Evolutionary conservation across 1,140 invertebrate species (phyloP).

Genomic region (Galendromus occidentalis): DNA sequence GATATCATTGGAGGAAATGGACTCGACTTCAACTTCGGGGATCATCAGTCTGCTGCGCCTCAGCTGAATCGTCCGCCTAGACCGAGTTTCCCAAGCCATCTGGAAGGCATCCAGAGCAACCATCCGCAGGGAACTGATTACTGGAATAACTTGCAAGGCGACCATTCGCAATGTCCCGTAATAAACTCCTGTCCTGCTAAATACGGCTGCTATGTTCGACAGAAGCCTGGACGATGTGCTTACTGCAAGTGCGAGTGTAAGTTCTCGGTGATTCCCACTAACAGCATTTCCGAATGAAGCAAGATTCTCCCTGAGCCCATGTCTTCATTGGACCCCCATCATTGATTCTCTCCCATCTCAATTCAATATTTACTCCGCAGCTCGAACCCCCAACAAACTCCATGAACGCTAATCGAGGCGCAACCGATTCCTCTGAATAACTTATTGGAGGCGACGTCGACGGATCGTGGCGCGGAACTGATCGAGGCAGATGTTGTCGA

Average conservation of each 20-base stretch:
- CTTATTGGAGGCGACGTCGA: no score
- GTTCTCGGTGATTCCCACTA: background rate
- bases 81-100: background rate
- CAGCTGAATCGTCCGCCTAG: background rate
- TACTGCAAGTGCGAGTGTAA: slow-evolving; percentile 8
- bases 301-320: background rate
- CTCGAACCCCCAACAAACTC: background rate
- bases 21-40: background rate
- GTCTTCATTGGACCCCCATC: background rate
- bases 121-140: background rate
- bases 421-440: no score
- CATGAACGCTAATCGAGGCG: no score
- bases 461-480: no score
- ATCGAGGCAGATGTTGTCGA: no score
- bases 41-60: background rate
- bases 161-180: background rate
- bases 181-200: background rate
- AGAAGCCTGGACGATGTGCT: background rate
- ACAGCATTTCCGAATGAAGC: background rate
- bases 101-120: background rate
- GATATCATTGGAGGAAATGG: background rate
- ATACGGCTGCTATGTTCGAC: background rate
- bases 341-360: background rate
- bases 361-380: no score
- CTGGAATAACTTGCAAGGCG: background rate